Evolutionary conservation across 1,140 invertebrate genomes (phyloP).

Genomic region (Zaprionus gabonicus): DNA sequence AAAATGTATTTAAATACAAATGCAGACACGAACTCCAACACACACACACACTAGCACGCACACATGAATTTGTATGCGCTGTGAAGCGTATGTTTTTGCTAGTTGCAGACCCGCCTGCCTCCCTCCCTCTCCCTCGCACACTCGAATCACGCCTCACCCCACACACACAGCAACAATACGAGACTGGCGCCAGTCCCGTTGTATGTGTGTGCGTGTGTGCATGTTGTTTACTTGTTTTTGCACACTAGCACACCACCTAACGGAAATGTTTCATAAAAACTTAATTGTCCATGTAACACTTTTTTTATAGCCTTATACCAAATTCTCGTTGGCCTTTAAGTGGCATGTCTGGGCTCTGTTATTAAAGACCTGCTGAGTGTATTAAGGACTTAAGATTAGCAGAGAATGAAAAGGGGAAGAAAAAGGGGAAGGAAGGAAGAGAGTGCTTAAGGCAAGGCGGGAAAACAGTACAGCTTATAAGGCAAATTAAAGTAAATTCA

Average conservation of each 20-base stretch:
- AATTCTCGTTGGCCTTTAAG: constrained; percentile 44
- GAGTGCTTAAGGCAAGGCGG: background rate
- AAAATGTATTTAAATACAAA: constrained; percentile 80
- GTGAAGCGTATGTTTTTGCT: constrained; percentile 48
- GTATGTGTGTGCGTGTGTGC: constrained; percentile 42
- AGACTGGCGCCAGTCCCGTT: constrained; percentile 38
- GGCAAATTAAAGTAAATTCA: background rate
- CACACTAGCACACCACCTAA: constrained; percentile 71
- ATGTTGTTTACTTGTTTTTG: constrained; percentile 59
- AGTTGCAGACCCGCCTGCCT: constrained; percentile 1
- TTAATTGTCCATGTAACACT: constrained; percentile 79
- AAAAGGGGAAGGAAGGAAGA: background rate
- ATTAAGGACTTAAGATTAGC: background rate
- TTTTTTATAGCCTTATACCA: constrained; percentile 48
- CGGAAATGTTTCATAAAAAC: constrained; percentile 80
- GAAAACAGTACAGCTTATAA: background rate
- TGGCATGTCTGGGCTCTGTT: constrained; percentile 43
- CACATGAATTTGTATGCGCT: constrained; percentile 54
- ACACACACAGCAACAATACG: constrained; percentile 10
- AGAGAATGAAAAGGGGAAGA: background rate
- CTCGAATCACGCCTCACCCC: background rate
- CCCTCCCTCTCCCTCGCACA: background rate
- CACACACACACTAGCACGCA: constrained; percentile 18
- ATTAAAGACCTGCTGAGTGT: constrained; percentile 45
- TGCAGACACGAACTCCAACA: constrained; percentile 51